A percentile compares a stretch with the other conserved stretches of the same genome.
Evolutionary conservation across 2,888 invertebrate genomes (phyloP).

Genomic region (Apamea monoglypha): DNA sequence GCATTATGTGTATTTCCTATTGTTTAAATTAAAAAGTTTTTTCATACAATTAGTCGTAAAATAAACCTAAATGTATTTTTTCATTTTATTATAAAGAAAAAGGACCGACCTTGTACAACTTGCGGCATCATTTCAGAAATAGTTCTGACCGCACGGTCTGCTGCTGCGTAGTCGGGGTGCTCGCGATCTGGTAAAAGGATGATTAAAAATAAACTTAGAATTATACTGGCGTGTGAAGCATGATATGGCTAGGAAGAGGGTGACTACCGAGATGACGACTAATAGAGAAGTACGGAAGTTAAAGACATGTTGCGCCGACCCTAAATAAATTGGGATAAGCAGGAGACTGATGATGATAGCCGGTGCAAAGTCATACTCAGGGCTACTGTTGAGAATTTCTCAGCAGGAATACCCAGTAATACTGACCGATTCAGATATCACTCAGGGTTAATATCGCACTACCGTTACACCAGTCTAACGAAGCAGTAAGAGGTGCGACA

Average conservation of each 20-base stretch:
- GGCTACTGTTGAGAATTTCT: neutral
- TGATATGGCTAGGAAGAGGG: neutral
- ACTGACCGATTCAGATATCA: neutral
- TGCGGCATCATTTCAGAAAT: constrained; percentile 72
- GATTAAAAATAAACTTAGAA: neutral
- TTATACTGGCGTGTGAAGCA: neutral
- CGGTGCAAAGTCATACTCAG: neutral
- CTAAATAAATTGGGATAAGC: too few relatives aligned
- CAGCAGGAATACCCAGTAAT: neutral
- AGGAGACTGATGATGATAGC: too few relatives aligned
- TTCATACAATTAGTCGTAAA: too few relatives aligned
- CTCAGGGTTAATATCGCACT: neutral
- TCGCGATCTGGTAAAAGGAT: constrained; percentile 20
- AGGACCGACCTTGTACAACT: constrained; percentile 62
- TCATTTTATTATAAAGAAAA: neutral
- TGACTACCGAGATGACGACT: neutral
- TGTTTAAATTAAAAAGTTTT: too few relatives aligned
- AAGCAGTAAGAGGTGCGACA: neutral
- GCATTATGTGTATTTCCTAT: too few relatives aligned
- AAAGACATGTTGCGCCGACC: too few relatives aligned
- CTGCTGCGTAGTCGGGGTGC: constrained; percentile 70
- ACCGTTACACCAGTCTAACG: neutral
- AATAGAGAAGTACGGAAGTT: neutral
- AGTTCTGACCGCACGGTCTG: constrained; percentile 67
- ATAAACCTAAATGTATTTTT: too few relatives aligned